Percentiles rank a stretch among this genome's conserved stretches.
Conservation (phyloP, 2,797 vertebrate genomes). For the Champsocephalus esox region DNA sequence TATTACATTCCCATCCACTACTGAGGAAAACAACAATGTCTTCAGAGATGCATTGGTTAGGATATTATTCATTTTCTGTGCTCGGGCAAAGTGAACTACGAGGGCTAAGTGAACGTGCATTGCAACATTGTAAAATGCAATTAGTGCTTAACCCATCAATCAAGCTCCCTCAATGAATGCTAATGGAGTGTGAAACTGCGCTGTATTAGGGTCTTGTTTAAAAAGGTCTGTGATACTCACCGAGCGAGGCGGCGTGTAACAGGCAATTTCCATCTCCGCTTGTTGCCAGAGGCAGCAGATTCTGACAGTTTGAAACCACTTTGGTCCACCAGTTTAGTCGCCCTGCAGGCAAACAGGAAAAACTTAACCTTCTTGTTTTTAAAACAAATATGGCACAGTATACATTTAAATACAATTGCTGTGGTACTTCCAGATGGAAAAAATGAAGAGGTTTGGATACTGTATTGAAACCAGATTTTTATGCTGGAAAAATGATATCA, state of each 20-base stretch:
- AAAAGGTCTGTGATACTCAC: slow-evolving; percentile 77
- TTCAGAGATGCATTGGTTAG: slow-evolving; percentile 38
- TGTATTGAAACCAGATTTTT: not conserved
- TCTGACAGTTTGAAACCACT: slow-evolving; percentile 92
- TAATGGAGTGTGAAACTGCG: slow-evolving; percentile 51
- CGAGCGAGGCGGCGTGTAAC: slow-evolving; percentile 95
- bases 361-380: slow-evolving; percentile 4
- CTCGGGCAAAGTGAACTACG: slow-evolving; percentile 38
- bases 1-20: slow-evolving; percentile 16
- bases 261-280: slow-evolving; percentile 97
- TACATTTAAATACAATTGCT: slow-evolving; percentile 9
- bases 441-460: not conserved
- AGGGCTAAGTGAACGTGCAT: slow-evolving; percentile 44
- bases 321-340: slow-evolving; percentile 97
- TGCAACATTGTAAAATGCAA: slow-evolving; percentile 48
- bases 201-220: slow-evolving; percentile 12
- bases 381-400: slow-evolving; percentile 2
- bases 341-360: slow-evolving; percentile 77
- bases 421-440: not conserved
- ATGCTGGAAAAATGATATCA: not conserved
- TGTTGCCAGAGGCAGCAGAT: slow-evolving; percentile 93
- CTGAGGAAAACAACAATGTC: slow-evolving; percentile 7
- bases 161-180: slow-evolving; percentile 50
- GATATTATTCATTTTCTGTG: slow-evolving; percentile 54
- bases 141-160: slow-evolving; percentile 58